Evolutionary conservation across 2,888 invertebrate species (phyloP).

Genomic region (Epirrita christyi): DNA sequence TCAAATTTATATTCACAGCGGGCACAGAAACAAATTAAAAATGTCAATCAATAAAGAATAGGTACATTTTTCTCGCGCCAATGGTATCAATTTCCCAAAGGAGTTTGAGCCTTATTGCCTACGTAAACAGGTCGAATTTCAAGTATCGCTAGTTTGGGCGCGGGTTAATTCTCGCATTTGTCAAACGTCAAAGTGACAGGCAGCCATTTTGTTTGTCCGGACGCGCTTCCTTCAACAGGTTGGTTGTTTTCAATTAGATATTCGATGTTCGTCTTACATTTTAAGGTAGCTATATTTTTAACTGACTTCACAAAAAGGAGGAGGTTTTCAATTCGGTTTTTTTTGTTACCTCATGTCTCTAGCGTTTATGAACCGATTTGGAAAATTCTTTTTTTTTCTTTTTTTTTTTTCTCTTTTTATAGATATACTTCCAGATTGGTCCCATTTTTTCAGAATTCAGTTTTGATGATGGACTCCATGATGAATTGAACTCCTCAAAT

Average conservation of each 20-base stretch:
- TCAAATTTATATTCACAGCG: constrained; percentile 19
- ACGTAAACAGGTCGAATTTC: constrained; percentile 17
- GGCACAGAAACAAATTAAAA: constrained; percentile 28
- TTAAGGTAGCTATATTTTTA: background rate
- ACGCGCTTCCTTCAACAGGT: constrained; percentile 35
- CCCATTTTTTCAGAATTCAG: too few species aligned
- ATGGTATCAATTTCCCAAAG: constrained; percentile 33
- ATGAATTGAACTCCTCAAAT: too few species aligned
- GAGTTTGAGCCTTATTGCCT: constrained; percentile 24
- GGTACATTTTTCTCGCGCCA: constrained; percentile 23
- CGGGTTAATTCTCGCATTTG: constrained; percentile 37
- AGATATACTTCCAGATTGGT: too few species aligned
- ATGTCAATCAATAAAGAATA: constrained; percentile 32
- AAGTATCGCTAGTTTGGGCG: constrained; percentile 18
- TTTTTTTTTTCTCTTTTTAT: too few species aligned
- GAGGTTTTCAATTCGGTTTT: too few species aligned
- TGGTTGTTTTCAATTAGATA: constrained; percentile 9
- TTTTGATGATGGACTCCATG: too few species aligned
- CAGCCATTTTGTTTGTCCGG: constrained; percentile 39
- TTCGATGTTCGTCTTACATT: background rate
- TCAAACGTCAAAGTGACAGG: constrained; percentile 42
- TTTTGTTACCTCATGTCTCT: too few species aligned
- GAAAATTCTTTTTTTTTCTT: too few species aligned
- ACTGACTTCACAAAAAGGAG: too few species aligned
- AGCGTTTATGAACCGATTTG: too few species aligned